Percentiles rank a stretch among this genome's conserved stretches.
Conservation (phyloP, 2,888 invertebrate species). For the Tipula vernalis region DNA sequence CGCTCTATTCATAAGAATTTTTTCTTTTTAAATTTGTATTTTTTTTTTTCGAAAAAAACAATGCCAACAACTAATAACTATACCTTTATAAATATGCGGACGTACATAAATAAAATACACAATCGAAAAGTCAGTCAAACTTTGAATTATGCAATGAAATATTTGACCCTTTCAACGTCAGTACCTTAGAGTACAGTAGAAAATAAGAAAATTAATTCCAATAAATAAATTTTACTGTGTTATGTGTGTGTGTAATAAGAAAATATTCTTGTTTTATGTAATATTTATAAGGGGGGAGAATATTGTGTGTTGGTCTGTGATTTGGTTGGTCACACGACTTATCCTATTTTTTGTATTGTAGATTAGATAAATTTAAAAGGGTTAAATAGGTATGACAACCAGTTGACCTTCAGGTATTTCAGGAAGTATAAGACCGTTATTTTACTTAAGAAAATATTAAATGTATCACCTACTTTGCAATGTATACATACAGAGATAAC, state of each 20-base stretch:
- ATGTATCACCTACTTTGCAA: not conserved
- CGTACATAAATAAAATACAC: not conserved
- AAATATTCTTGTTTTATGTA: not conserved
- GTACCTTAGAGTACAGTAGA: not conserved
- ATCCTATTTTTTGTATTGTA: not conserved
- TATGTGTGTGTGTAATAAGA: not conserved
- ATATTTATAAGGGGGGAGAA: not conserved
- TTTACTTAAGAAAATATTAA: not conserved
- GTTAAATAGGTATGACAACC: not conserved
- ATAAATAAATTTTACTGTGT: not conserved
- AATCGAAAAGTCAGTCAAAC: not conserved
- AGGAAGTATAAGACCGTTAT: not conserved
- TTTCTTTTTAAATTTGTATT: not conserved
- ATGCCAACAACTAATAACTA: not conserved
- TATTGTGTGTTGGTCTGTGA: not conserved
- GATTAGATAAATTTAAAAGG: not conserved
- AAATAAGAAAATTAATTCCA: not conserved
- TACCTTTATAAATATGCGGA: not conserved
- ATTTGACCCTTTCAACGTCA: not conserved
- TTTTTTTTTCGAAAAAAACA: not conserved
- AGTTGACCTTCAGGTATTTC: not conserved
- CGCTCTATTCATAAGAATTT: not conserved
- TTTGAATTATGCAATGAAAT: not conserved
- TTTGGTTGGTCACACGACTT: not conserved
- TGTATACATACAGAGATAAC: not conserved